Conservation (phyloP, 2,113 vertebrate species). For the Neodon shergylaensis region DNA sequence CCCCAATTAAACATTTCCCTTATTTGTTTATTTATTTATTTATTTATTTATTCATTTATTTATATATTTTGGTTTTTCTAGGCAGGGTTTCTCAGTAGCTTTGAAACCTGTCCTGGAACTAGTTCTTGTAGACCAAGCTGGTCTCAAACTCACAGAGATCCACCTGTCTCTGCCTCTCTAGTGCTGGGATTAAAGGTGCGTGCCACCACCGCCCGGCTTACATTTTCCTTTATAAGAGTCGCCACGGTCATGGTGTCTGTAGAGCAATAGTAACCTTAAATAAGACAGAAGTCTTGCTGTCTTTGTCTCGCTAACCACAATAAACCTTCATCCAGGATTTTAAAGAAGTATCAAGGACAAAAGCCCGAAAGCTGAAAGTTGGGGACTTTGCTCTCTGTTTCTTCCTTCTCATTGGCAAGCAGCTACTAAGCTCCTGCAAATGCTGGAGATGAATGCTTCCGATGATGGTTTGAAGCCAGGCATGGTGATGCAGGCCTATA, state of each 20-base stretch:
- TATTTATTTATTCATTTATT: not conserved
- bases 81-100: too few species aligned
- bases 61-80: not conserved
- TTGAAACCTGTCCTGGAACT: too few species aligned
- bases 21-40: not conserved
- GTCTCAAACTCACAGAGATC: too few species aligned
- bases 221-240: not conserved
- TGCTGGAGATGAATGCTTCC: not conserved
- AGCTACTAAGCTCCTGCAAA: not conserved
- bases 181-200: too few species aligned
- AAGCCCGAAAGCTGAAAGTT: not conserved
- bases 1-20: not conserved
- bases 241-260: not conserved
- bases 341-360: not conserved
- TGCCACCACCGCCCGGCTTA: too few species aligned
- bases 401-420: not conserved
- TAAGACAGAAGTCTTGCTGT: not conserved
- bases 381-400: not conserved
- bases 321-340: not conserved
- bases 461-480: not conserved
- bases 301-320: not conserved
- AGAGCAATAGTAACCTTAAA: not conserved
- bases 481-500: not conserved
- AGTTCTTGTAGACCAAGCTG: too few species aligned
- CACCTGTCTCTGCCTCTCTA: too few species aligned